Evolutionary conservation across 2,888 invertebrate species (phyloP).

Genomic region (Celastrina argiolus): DNA sequence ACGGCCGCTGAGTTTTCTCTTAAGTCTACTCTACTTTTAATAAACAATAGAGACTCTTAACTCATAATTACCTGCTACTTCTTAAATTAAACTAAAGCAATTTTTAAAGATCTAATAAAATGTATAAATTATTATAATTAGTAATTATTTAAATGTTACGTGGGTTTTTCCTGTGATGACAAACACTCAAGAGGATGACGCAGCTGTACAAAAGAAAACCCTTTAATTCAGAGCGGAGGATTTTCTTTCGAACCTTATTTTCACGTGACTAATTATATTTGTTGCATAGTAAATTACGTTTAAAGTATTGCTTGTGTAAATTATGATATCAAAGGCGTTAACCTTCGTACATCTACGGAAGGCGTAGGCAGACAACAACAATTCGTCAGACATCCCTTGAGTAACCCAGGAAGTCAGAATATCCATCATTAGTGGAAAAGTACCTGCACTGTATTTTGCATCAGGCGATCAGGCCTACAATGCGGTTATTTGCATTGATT

Average conservation of each 20-base stretch:
- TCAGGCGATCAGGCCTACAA: not conserved
- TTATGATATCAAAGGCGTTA: too few species aligned
- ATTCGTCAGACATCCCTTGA: not conserved
- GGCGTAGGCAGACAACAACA: not conserved
- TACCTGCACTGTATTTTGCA: not conserved
- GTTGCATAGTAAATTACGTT: too few species aligned
- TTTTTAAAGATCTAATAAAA: not conserved
- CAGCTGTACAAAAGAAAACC: not conserved
- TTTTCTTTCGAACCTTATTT: not conserved
- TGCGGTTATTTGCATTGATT: constrained; percentile 3
- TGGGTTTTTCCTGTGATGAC: not conserved
- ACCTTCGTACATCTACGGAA: not conserved
- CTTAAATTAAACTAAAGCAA: not conserved
- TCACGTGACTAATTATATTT: not conserved
- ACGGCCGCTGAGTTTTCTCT: too few species aligned
- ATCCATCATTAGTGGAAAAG: not conserved
- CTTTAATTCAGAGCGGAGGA: not conserved
- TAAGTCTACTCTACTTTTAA: too few species aligned
- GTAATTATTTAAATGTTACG: not conserved
- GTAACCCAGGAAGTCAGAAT: not conserved
- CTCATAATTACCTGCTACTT: too few species aligned
- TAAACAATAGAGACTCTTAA: too few species aligned
- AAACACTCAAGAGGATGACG: not conserved
- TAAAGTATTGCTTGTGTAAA: too few species aligned
- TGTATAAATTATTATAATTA: not conserved